Percentiles rank a stretch among this genome's conserved stretches.
Conservation (phyloP, 1,140 invertebrate species). For the Pristionchus pacificus region DNA sequence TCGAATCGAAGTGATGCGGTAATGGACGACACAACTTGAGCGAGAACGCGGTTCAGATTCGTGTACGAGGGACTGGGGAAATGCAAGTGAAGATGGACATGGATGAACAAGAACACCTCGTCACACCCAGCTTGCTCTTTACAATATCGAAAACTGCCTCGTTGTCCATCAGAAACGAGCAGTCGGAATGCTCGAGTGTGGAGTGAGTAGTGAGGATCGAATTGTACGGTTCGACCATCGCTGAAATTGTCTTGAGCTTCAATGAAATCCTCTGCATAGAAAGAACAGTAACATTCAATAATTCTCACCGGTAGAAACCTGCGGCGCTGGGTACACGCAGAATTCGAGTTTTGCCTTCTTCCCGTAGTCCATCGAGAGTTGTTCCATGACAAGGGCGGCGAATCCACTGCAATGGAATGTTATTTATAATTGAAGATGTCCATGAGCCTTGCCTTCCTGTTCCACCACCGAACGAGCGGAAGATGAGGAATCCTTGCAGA, state of each 20-base stretch:
- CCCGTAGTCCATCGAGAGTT: conserved; percentile 80
- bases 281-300: conserved; percentile 36
- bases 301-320: conserved; percentile 63
- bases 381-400: conserved; percentile 79
- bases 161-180: conserved; percentile 79
- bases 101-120: conserved; percentile 78
- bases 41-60: conserved; percentile 70
- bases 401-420: conserved; percentile 72
- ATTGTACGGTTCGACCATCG: conserved; percentile 63
- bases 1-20: conserved; percentile 83
- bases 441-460: conserved; percentile 64
- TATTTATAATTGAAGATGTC: neutral
- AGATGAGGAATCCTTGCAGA: conserved; percentile 80
- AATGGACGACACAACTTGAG: conserved; percentile 80
- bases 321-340: conserved; percentile 81
- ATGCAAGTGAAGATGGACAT: conserved; percentile 66
- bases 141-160: conserved; percentile 54
- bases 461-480: conserved; percentile 84
- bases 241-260: conserved; percentile 70
- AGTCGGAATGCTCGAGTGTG: conserved; percentile 73
- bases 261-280: conserved; percentile 47
- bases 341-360: conserved; percentile 85
- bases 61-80: conserved; percentile 71
- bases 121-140: conserved; percentile 23
- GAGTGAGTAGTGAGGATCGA: conserved; percentile 74